Base-by-base conservation (phyloP, 2,888 invertebrate genomes). In the Eupithecia exiguata region DNA sequence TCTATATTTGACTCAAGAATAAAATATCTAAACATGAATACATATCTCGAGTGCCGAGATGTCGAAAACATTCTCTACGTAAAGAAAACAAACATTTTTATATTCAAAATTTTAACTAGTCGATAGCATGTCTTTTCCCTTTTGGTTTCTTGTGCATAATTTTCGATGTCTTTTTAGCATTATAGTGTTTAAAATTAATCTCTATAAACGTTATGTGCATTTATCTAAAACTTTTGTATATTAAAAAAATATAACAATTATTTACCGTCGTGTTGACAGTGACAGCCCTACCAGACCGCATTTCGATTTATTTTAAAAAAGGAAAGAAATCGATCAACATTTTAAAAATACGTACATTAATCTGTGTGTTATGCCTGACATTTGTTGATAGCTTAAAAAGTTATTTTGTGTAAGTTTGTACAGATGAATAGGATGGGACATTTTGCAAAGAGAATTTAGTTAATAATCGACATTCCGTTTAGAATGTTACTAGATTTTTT, bases 371-470 rank as follows among this genome's bases (percentile, higher is more conserved):
- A 88, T 86, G 91, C 90, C 89, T 85, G 92, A 90, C 92, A 89
- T 91, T 90, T 91, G 92, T 93, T 93, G 89, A 89, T 93, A 92
- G 92, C 91, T 90, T 92, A 91, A 90, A 89, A 87, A 84, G 90
- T 93, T 93, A 92, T 92, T 92, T 92, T 90, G 89, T 91, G 88
- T 94, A 93, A 94, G 92, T 91, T 89, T 94, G 94, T 94, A 94
- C 93, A 94, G 92, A 91, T 58, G 90, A 84, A 91, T 94, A 94
- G 94, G 94, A 94, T 92, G 94, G 94, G 94, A 94, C 94, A 92
- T 90, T 91, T 94, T 94, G 94, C 94, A 94, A 94, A 94, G 92
- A 94, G 91, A 93, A 94, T 90, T 91, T 94, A 94, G 94, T 88
- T 94, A 91, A 91, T 92, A 93, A 91, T 85, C 76, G 90, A 94